Evolutionary conservation across 2,113 vertebrate genomes (phyloP).

Genomic region (Macrotus californicus): DNA sequence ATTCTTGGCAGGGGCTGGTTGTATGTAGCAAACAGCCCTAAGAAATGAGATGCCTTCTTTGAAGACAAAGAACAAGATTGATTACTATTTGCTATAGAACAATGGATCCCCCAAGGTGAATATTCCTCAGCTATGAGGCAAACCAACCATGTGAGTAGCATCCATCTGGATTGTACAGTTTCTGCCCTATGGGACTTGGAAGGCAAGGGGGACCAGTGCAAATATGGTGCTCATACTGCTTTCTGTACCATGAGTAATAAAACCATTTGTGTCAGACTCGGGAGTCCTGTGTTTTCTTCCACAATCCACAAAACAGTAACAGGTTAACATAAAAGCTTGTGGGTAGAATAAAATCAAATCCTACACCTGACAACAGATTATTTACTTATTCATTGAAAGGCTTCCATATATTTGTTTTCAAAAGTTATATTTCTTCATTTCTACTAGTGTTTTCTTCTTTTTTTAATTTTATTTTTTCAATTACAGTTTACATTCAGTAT

Average conservation of each 20-base stretch:
- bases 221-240: neutral
- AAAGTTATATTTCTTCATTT: neutral
- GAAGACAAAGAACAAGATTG: neutral
- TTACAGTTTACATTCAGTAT: neutral
- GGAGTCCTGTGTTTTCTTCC: neutral
- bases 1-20: neutral
- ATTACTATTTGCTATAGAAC: neutral
- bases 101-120: neutral
- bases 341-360: neutral
- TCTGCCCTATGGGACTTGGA: neutral
- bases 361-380: neutral
- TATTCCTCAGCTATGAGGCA: neutral
- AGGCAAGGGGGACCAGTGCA: neutral
- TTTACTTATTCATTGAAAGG: neutral
- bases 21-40: neutral
- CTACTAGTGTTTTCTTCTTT: neutral
- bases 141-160: neutral
- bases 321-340: neutral
- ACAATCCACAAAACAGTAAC: neutral
- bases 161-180: neutral
- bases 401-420: neutral
- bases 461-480: neutral
- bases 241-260: neutral
- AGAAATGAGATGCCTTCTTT: neutral
- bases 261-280: neutral